These are phyloP conservation scores for Drosophila mettleri DNA, from an alignment of 2,888 invertebrate genomes.

Conservation along the genomic window DNA sequence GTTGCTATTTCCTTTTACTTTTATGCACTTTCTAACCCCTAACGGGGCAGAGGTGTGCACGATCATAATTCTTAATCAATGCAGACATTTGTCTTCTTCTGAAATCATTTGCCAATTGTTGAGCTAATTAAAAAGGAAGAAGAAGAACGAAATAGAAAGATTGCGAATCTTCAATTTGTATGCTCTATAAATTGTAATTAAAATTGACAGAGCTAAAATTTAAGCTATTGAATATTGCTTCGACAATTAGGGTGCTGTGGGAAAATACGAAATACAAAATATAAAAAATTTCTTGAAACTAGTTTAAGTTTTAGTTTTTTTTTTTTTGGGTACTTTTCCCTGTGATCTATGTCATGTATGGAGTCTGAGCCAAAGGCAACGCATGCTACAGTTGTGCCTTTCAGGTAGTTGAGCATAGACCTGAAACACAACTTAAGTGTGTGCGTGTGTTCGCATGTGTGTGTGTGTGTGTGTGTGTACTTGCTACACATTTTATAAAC, in stretches of 20 bases:
- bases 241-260: constrained; percentile 34
- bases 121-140: constrained; percentile 59
- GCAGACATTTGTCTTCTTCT: constrained; percentile 60
- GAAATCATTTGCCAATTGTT: constrained; percentile 76
- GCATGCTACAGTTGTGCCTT: constrained; percentile 19
- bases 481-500: constrained; percentile 79
- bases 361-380: constrained; percentile 1
- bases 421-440: constrained; percentile 49
- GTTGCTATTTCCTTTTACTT: constrained; percentile 13
- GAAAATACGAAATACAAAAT: constrained; percentile 23
- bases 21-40: constrained; percentile 25
- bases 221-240: constrained; percentile 34
- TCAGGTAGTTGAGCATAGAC: constrained; percentile 71
- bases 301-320: constrained; percentile 13
- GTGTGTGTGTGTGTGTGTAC: constrained; percentile 53
- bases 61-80: constrained; percentile 60
- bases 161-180: constrained; percentile 40
- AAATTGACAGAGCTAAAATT: constrained; percentile 69
- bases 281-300: constrained; percentile 7
- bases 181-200: constrained; percentile 77
- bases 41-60: constrained; percentile 32
- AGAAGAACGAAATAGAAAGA: not conserved
- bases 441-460: constrained; percentile 4
- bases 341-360: constrained; percentile 19
- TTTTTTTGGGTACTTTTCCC: not conserved